Evolutionary conservation across 2,113 vertebrate species (phyloP).

Genomic region (Clarias batrachus): DNA sequence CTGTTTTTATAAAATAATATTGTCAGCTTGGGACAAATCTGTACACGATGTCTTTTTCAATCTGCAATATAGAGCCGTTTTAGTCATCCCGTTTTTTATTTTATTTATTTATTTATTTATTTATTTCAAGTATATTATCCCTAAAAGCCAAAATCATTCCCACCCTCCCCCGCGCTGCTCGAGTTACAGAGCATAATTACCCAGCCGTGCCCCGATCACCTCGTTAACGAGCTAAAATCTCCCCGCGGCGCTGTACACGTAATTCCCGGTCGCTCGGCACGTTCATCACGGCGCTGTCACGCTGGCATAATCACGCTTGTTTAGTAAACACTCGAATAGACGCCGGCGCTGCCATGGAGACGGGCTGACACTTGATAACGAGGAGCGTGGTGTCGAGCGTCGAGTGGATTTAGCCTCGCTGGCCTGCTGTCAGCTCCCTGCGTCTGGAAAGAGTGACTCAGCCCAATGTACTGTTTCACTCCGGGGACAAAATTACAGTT

Average conservation of each 20-base stretch:
- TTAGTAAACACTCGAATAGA: conserved; percentile 50
- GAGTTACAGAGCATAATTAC: conserved; percentile 49
- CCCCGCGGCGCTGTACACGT: conserved; percentile 25
- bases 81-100: conserved; percentile 1
- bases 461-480: conserved; percentile 2
- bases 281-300: conserved; percentile 42
- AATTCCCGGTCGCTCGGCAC: conserved; percentile 27
- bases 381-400: conserved; percentile 2
- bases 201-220: conserved; percentile 37
- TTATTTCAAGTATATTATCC: conserved; percentile 33
- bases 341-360: conserved; percentile 40
- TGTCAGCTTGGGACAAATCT: conserved; percentile 56
- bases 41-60: conserved; percentile 7
- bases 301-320: conserved; percentile 50
- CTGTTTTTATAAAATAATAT: conserved; percentile 47
- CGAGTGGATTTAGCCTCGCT: conserved; percentile 10
- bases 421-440: not conserved
- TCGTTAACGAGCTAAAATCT: conserved; percentile 47
- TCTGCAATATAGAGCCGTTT: not conserved
- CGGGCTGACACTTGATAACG: not conserved
- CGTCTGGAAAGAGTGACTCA: conserved; percentile 10
- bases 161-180: conserved; percentile 30
- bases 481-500: not conserved
- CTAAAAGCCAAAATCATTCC: conserved; percentile 35
- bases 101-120: conserved; percentile 32